Evolutionary conservation across 2,888 invertebrate genomes (phyloP).

Genomic region (Pyrochroa serraticornis): DNA sequence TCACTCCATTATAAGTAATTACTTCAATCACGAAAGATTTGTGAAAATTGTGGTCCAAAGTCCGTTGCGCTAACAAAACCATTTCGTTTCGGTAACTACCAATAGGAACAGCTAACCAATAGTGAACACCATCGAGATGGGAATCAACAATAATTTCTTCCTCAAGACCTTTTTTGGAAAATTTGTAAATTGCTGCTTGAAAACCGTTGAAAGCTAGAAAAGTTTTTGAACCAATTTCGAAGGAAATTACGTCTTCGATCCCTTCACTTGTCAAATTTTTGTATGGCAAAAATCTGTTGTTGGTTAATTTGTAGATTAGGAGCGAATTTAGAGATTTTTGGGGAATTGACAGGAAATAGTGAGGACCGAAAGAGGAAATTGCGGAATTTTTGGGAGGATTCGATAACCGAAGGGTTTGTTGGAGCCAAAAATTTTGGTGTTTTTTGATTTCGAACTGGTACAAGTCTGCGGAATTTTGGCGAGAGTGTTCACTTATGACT

Average conservation of each 20-base stretch:
- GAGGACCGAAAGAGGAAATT: conserved; percentile 38
- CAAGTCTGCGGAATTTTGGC: conserved; percentile 43
- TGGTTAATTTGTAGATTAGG: conserved; percentile 43
- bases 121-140: conserved; percentile 47
- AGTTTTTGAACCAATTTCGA: conserved; percentile 51
- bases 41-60: conserved; percentile 47
- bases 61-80: conserved; percentile 55
- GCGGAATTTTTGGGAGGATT: conserved; percentile 43
- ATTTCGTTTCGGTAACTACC: conserved; percentile 58
- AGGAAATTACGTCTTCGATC: conserved; percentile 46
- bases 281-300: conserved; percentile 41
- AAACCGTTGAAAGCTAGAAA: conserved; percentile 54
- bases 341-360: conserved; percentile 48
- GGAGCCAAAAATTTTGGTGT: conserved; percentile 44
- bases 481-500: conserved; percentile 38
- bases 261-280: conserved; percentile 43
- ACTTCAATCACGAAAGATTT: conserved; percentile 46
- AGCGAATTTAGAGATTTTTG: conserved; percentile 43
- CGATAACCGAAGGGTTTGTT: conserved; percentile 45
- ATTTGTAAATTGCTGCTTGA: conserved; percentile 49
- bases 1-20: conserved; percentile 49
- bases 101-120: conserved; percentile 53
- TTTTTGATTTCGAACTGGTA: conserved; percentile 49
- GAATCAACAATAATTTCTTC: conserved; percentile 42
- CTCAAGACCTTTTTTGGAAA: conserved; percentile 41